Evolutionary conservation across 2,797 vertebrate species (phyloP), one percentile per base, ranked within the genome.

Genomic region (Lutjanus argentimaculatus): DNA sequence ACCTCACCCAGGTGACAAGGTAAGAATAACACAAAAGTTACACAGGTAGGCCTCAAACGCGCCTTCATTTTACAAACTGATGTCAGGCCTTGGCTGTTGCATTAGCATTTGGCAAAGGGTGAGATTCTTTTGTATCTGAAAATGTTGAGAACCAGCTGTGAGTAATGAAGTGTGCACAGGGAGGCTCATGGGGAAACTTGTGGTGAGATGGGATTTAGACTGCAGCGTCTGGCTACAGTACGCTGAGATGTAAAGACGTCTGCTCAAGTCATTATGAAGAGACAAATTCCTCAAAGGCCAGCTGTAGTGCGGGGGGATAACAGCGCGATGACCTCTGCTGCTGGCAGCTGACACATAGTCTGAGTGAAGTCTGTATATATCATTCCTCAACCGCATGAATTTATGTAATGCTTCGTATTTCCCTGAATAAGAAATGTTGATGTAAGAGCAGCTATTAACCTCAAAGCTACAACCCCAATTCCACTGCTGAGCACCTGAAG

Each of bases 1-100:
- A 76, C 99, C 99, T 19, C 97, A 98, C 75, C 98, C 98, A 0
- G 98, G 98, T 90, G 98, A 99, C 93, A 99, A 97, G 97, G 99
- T 99, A 97, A 88, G 61, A 82, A 64, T 13, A 40, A 40, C 49
- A 69, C 4, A n/a, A 71, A 75, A 56, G 17, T 57, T 8, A 3
- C 65, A 42, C 19, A 63, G 21, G 42, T 52, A 45, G 42, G 15
- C 55, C 67, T 40, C 19, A 25, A 76, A 49, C 22, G 7, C 13
- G 11, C 25, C 51, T 2, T 48, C 16, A 12, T 67, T 70, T 68
- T 22, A 77, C 19, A 0, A 25, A 10, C 61, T 77, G 72, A 85
- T 2, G n/a, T 59, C 25, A 85, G 25, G 61, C n/a, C 22, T 62
- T 55, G 76, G 80, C 73, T 58, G 68, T 25, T 36, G 61, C 43